A percentile compares a stretch with the other conserved stretches of the same genome.
Evolutionary conservation across 2,888 invertebrate genomes (phyloP).

Genomic region (Callinectes sapidus): DNA sequence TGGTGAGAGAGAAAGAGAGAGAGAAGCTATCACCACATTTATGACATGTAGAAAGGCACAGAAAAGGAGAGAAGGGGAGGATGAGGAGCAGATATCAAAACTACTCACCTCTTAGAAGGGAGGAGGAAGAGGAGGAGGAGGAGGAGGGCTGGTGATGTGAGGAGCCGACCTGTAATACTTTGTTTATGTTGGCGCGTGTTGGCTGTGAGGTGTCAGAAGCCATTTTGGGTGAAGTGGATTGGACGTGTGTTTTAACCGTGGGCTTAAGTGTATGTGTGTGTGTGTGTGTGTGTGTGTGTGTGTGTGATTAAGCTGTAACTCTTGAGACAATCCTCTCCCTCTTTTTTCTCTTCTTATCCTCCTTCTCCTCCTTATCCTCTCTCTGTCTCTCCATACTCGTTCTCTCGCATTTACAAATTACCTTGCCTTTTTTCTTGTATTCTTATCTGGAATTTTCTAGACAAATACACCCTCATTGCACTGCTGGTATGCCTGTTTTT

Average conservation of each 20-base stretch:
- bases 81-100: background rate
- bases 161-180: background rate
- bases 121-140: background rate
- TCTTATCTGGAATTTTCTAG: too few relatives aligned
- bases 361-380: conserved; percentile 34
- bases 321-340: background rate
- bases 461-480: too few relatives aligned
- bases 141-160: background rate
- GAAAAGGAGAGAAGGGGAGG: background rate
- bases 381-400: background rate
- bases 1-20: conserved; percentile 28
- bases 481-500: too few relatives aligned
- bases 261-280: conserved; percentile 7
- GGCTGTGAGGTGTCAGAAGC: background rate
- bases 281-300: conserved; percentile 1
- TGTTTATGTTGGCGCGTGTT: conserved; percentile 22
- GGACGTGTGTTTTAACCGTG: background rate
- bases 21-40: background rate
- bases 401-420: too few relatives aligned
- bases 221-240: background rate
- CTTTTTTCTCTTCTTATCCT: background rate
- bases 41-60: background rate
- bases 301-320: background rate
- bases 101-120: background rate
- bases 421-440: too few relatives aligned